A percentile compares a stretch with the other conserved stretches of the same genome.
Evolutionary conservation across 2,797 vertebrate species (phyloP).

Genomic region (Podargus strigoides): DNA sequence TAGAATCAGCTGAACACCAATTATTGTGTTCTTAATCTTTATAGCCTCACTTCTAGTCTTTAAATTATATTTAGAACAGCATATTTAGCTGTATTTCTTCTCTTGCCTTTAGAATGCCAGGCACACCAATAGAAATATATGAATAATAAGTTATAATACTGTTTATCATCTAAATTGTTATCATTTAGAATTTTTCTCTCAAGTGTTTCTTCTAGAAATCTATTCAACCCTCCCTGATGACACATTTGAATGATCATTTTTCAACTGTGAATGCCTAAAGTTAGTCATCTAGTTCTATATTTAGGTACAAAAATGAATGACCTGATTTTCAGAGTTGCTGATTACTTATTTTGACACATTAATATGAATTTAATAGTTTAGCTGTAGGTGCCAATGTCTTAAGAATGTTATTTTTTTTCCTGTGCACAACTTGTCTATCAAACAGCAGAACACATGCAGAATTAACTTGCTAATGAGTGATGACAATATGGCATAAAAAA

Average conservation of each 20-base stretch:
- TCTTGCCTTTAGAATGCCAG: constrained; percentile 36
- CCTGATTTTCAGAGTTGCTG: constrained; percentile 48
- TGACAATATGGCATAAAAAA: constrained; percentile 33
- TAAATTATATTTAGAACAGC: constrained; percentile 44
- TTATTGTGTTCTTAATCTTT: constrained; percentile 45
- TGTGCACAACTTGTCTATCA: constrained; percentile 34
- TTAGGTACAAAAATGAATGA: constrained; percentile 48
- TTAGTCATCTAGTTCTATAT: constrained; percentile 60
- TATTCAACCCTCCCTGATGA: constrained; percentile 39
- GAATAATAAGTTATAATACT: constrained; percentile 61
- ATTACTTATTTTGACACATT: constrained; percentile 51
- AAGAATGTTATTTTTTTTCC: not conserved
- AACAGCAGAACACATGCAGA: constrained; percentile 16
- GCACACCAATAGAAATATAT: constrained; percentile 45
- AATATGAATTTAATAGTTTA: constrained; percentile 52
- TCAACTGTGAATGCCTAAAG: constrained; percentile 53
- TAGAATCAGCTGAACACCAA: not conserved
- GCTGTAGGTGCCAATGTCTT: constrained; percentile 51
- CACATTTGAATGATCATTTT: constrained; percentile 63
- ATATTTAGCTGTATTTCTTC: constrained; percentile 36
- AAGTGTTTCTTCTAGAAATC: constrained; percentile 57
- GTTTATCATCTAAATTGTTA: constrained; percentile 61
- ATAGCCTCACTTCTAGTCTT: constrained; percentile 8
- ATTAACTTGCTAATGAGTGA: constrained; percentile 38
- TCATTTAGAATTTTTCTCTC: constrained; percentile 38